Evolutionary conservation across 1,140 invertebrate species (phyloP), one percentile per base, ranked within the genome.

Genomic region (Cataglyphis hispanica): DNA sequence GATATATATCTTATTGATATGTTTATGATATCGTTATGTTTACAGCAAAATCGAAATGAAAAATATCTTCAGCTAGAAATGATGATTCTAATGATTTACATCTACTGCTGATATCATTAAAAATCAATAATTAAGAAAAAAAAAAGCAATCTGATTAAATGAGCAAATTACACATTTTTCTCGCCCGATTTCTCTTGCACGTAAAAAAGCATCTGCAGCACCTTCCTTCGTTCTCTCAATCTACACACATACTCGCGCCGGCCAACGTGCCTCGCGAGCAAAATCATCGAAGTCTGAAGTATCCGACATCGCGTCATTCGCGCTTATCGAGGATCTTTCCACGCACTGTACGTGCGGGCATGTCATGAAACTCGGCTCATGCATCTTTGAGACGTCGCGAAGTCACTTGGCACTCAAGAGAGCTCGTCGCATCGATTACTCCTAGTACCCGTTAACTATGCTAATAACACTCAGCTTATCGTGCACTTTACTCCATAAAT

Each of bases 281-380:
- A 87, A n/a, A 83, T n/a, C 50, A 16, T 72, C 50, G 37, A 83
- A 61, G 53, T n/a, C 53, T 40, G 37, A 72, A 25, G 22, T 58
- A 61, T n/a, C 37, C 50, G 34, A 46, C 27, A n/a, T 69, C 43
- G 34, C 67, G 69, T 40, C 22, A 19, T 31, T n/a, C 50, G 27
- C 25, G 70, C 50, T 74, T 83, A 83, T 83, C 67, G 50, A 46
- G 31, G 60, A 83, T 83, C 78, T 74, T 61, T 83, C 56, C 78
- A 83, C 78, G 78, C 78, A 72, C 56, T 34, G 53, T 83, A 83
- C 78, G 78, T 70, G 53, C 67, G 67, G 46, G 78, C 31, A 83
- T 61, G 78, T 83, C 78, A 83, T 83, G 78, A 46, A 83, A 74
- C 78, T 72, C 37, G 67, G 25, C 66, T 83, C 78, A 83, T 83